phyloP scores from a whole-genome alignment of 2,113 vertebrate species.

The Cynocephalus volans region DNA sequence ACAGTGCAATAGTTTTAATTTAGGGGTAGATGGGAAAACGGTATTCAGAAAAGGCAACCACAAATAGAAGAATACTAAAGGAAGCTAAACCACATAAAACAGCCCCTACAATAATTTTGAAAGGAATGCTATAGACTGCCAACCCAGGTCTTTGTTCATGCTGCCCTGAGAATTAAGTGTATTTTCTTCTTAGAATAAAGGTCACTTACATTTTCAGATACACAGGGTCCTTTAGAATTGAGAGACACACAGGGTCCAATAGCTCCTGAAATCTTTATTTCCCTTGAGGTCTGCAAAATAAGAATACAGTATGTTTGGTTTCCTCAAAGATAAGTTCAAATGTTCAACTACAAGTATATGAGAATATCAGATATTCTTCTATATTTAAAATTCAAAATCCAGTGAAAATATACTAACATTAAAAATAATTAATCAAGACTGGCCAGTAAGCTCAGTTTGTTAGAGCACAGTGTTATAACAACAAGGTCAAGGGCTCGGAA shows the following conservation, averaged over 20 bases:
- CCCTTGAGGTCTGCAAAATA: constrained; percentile 95
- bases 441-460: too few species aligned
- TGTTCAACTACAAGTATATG: not conserved
- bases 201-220: constrained; percentile 97
- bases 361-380: not conserved
- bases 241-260: constrained; percentile 98
- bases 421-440: not conserved
- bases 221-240: constrained; percentile 97
- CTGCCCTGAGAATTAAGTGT: not conserved
- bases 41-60: not conserved
- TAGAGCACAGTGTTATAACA: too few species aligned
- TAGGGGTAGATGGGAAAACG: not conserved
- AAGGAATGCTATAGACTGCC: not conserved
- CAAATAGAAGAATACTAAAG: not conserved
- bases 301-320: constrained; percentile 68
- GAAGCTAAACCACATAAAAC: not conserved
- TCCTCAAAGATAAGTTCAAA: constrained; percentile 51
- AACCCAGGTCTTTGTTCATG: not conserved
- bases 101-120: not conserved
- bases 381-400: constrained; percentile 54
- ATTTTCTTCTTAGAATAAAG: constrained; percentile 49
- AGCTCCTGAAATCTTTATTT: constrained; percentile 98
- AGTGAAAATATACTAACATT: constrained; percentile 49
- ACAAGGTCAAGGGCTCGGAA: too few species aligned
- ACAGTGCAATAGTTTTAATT: not conserved